These are phyloP conservation scores for Cyprinodon variegatus DNA, from an alignment of 2,113 vertebrate species.

Conservation along the genomic window DNA sequence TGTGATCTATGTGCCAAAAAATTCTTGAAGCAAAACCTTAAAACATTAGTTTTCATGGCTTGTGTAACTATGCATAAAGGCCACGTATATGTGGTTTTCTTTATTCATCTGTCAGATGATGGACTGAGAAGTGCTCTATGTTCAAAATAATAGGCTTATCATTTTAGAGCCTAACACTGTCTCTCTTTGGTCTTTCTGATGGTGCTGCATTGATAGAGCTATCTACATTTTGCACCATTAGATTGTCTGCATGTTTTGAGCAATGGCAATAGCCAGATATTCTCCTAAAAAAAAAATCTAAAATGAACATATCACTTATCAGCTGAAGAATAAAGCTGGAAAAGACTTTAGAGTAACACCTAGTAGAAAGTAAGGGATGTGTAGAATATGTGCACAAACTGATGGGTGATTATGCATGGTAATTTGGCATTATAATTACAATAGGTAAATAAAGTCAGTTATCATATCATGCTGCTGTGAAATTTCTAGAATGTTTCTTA, in stretches of 20 bases:
- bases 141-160: neutral
- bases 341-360: neutral
- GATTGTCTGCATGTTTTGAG: neutral
- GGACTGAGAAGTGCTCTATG: too few relatives aligned
- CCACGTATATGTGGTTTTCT: too few relatives aligned
- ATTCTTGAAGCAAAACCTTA: too few relatives aligned
- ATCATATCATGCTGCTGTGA: too few relatives aligned
- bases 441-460: neutral
- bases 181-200: too few relatives aligned
- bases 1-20: too few relatives aligned
- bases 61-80: too few relatives aligned
- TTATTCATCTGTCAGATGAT: too few relatives aligned
- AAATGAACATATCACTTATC: neutral
- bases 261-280: neutral
- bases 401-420: neutral
- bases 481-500: too few relatives aligned
- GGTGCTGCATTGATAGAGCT: neutral
- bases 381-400: neutral
- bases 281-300: neutral
- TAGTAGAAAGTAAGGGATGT: neutral
- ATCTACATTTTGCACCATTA: neutral
- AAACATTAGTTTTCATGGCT: too few relatives aligned
- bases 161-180: neutral
- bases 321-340: neutral
- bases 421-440: neutral